Conservation (phyloP, 2,797 vertebrate species). For the Channallabes apus region DNA sequence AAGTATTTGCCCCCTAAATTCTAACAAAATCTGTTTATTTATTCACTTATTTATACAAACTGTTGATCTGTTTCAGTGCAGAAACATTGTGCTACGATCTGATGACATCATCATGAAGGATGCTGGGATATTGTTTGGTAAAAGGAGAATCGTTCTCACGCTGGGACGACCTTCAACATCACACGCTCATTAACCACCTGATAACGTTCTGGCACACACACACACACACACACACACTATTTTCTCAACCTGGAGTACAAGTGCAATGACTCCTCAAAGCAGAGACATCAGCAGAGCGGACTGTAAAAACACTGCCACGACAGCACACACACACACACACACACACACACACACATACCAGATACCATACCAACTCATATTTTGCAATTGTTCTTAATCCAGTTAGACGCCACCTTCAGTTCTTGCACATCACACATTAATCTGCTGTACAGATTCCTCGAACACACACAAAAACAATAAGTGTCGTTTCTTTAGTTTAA, state of each 20-base stretch:
- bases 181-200: not conserved
- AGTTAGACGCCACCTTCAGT: slow-evolving; percentile 22
- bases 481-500: too few relatives aligned
- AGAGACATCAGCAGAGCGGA: not conserved
- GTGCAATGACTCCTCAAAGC: not conserved
- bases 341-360: not conserved
- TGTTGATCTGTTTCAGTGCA: not conserved
- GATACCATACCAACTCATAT: not conserved
- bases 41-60: not conserved
- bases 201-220: not conserved
- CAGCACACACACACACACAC: not conserved
- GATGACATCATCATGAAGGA: not conserved
- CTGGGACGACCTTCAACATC: not conserved
- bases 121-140: not conserved
- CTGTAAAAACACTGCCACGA: not conserved
- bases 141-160: not conserved
- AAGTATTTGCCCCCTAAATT: too few relatives aligned
- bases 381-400: slow-evolving; percentile 11
- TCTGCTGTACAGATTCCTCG: not conserved
- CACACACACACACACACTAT: too few relatives aligned
- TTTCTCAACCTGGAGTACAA: not conserved
- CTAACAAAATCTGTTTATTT: too few relatives aligned
- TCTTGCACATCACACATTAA: not conserved
- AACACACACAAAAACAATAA: not conserved
- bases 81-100: not conserved